Base-by-base conservation (phyloP, 2,797 vertebrate species). In the Coregonus ussuriensis region DNA sequence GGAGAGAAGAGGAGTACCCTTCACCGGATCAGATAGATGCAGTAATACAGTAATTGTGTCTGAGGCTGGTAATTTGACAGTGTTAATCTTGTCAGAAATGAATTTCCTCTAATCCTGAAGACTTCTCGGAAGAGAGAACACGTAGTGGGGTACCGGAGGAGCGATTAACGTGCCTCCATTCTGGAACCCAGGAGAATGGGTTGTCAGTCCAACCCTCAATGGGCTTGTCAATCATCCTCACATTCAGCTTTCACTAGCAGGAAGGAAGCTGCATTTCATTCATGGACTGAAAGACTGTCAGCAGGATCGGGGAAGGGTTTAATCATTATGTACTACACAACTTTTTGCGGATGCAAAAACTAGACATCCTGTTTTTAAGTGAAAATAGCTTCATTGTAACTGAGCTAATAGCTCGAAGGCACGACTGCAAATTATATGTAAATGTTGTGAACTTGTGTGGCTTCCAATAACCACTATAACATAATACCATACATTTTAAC, bases 11-110 rank as follows among this genome's bases (percentile, higher is more conserved):
- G 18, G 56, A 47, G 41, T 47, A 25, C 81, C 73, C 77, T 83
- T 87, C 75, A 89, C 82, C 87, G 88, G 87, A 47, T 35, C 66
- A 18, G 66, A 67, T 35, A 67, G 33, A 33, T n/a, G 15, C 15
- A 25, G 33, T 86, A 84, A 87, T 88, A 62, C n/a, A 62, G 59
- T 63, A 63, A 63, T 63, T 63, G 59, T 86, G 83, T 85, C 80
- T 81, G 62, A 75, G 72, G 80, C 83, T 85, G 92, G 84, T 91
- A 91, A 92, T 93, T 91, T 90, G 87, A 88, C 88, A 87, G 85
- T 85, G 84, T 89, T 91, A 87, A 90, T 89, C 82, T 74, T 79
- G 81, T 79, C 77, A 79, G 88, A 73, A 81, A 84, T 84, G 81
- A 82, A 83, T 82, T 85, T 77, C 29, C n/a, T n/a, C n/a, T n/a